Conservation (phyloP, 2,888 invertebrate genomes). For the Euzophera pinguis region DNA sequence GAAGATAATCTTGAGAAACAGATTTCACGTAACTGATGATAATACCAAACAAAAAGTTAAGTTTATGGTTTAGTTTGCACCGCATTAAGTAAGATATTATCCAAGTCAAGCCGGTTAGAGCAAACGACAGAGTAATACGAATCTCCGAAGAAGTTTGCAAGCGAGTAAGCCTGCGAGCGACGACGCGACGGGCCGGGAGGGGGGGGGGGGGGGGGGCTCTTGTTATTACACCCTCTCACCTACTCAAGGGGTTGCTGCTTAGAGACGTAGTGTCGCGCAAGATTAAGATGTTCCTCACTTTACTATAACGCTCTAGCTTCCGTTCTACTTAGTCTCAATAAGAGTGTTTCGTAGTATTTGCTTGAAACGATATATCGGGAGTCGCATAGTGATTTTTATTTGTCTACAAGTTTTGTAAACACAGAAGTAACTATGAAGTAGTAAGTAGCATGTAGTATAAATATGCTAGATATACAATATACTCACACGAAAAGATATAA, state of each 20-base stretch:
- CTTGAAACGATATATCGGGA: constrained; percentile 38
- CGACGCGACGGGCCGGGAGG: constrained; percentile 44
- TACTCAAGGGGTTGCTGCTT: constrained; percentile 67
- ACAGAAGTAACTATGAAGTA: too few species aligned
- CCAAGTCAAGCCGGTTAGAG: constrained; percentile 63
- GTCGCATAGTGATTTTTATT: background rate
- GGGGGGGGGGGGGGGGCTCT: too few species aligned
- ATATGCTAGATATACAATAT: too few species aligned
- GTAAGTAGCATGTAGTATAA: too few species aligned
- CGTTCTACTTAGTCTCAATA: constrained; percentile 53
- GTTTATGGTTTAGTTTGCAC: constrained; percentile 51
- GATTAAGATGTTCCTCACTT: constrained; percentile 71
- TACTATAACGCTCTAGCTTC: constrained; percentile 62
- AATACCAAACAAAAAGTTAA: constrained; percentile 5
- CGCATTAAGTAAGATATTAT: constrained; percentile 56
- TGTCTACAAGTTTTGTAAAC: too few species aligned
- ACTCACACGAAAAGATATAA: too few species aligned
- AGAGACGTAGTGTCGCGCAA: constrained; percentile 65
- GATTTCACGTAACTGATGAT: background rate
- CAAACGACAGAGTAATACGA: constrained; percentile 65
- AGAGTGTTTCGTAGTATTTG: constrained; percentile 44
- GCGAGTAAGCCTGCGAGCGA: constrained; percentile 48
- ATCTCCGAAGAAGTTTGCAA: constrained; percentile 67
- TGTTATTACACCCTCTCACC: constrained; percentile 78
- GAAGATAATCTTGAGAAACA: background rate